Evolutionary conservation across 2,888 invertebrate genomes (phyloP), one percentile per base, ranked within the genome.

Genomic region (Koerneria pararmatus): DNA sequence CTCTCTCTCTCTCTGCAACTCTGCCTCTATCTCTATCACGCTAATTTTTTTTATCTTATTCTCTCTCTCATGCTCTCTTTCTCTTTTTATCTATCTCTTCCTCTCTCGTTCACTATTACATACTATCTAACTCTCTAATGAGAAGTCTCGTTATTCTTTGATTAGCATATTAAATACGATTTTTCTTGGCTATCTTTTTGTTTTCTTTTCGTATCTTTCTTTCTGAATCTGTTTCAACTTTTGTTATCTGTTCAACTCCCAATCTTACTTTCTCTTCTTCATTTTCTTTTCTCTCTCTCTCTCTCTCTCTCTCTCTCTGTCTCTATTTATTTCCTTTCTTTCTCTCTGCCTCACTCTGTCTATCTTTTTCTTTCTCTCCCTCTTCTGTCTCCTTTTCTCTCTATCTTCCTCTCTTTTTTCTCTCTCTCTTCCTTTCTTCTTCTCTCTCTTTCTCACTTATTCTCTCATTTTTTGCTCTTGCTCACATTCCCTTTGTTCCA

Each of bases 171-270:
- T n/a, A 48, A 57, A 24, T 35, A 24, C 37, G 57, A 35, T 11
- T 57, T 22, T 34, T 15, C 6, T 32, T 35, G 4, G 31, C 3
- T 54, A 22, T 27, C 29, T 3, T n/a, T n/a, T n/a, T n/a, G n/a
- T n/a, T n/a, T n/a, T n/a, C n/a, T n/a, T n/a, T n/a, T n/a, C n/a
- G n/a, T n/a, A n/a, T n/a, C n/a, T 56, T 31, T 34, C 11, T 8
- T 22, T 56, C 56, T 22, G 4, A 22, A 31, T 11, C 11, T 46
- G 41, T 37, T 58, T 58, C 58, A 58, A 58, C 37, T 37, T 41
- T 35, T n/a, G 0, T 35, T 11, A 22, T 37, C 35, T 22, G 29
- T 2, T 32, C 32, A 31, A 22, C 3, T 54, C 19, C 29, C 54
- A 5, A 8, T 37, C 57, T 37, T 35, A 31, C 59, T 6, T 6